These are phyloP conservation scores for Oplegnathus fasciatus DNA, from an alignment of 2,113 vertebrate genomes.

Conservation along the genomic window DNA sequence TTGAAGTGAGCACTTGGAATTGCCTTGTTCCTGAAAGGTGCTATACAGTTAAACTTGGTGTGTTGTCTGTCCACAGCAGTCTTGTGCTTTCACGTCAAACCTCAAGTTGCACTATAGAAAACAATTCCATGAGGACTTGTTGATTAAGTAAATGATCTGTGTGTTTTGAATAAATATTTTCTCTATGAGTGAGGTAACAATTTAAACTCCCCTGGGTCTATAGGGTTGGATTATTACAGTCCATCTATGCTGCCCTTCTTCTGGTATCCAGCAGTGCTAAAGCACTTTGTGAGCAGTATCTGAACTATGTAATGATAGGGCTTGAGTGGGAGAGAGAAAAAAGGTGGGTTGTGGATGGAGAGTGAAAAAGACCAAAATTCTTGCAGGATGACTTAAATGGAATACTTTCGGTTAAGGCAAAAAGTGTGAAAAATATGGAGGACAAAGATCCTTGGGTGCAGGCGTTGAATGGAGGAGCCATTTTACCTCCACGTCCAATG, in stretches of 20 bases:
- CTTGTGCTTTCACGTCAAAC: not conserved
- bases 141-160: not conserved
- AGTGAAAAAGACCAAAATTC: constrained; percentile 22
- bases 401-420: constrained; percentile 25
- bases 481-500: constrained; percentile 55
- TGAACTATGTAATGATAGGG: constrained; percentile 26
- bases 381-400: constrained; percentile 37
- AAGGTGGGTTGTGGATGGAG: not conserved
- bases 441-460: constrained; percentile 17
- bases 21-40: not conserved
- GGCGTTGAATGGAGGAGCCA: constrained; percentile 37
- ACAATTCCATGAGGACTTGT: not conserved
- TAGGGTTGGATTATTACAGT: constrained; percentile 7
- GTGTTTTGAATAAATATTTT: not conserved
- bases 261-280: not conserved
- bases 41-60: not conserved
- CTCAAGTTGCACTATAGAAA: not conserved
- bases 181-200: no score
- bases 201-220: not conserved
- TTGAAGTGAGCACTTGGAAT: no score
- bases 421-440: constrained; percentile 62
- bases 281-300: constrained; percentile 18
- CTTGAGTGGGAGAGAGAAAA: not conserved
- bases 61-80: not conserved
- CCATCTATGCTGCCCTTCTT: not conserved